Conservation (phyloP, 2,888 invertebrate species). For the Acanthococcus lagerstroemiae region DNA sequence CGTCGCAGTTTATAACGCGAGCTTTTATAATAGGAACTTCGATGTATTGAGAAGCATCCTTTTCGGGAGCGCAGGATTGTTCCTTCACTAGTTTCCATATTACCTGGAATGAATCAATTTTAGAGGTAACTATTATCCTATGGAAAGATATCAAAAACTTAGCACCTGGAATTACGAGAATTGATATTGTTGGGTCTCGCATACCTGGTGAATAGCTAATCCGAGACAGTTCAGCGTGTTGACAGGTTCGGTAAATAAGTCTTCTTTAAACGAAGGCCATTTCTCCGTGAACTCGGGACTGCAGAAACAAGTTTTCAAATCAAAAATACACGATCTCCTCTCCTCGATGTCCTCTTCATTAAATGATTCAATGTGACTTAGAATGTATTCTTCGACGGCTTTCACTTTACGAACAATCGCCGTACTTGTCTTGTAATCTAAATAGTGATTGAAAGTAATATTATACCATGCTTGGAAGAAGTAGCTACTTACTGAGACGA, state of each 20-base stretch:
- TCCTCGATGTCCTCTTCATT: conserved; percentile 51
- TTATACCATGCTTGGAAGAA: too few relatives aligned
- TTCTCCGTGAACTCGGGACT: conserved; percentile 49
- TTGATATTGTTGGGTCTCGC: conserved; percentile 1
- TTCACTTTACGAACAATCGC: conserved; percentile 46
- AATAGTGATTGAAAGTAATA: too few relatives aligned
- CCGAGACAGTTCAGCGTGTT: conserved; percentile 59
- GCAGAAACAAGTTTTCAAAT: conserved; percentile 47
- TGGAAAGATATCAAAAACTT: too few relatives aligned
- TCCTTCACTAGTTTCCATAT: conserved; percentile 15
- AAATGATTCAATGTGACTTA: conserved; percentile 45
- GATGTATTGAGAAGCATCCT: conserved; percentile 28
- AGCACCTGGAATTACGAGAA: background rate
- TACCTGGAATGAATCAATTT: background rate
- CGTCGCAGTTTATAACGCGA: conserved; percentile 54
- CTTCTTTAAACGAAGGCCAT: conserved; percentile 56
- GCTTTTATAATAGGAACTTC: conserved; percentile 47
- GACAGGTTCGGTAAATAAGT: conserved; percentile 58
- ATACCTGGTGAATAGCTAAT: conserved; percentile 67
- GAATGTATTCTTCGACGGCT: conserved; percentile 49
- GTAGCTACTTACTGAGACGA: too few relatives aligned
- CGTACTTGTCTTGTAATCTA: conserved; percentile 46
- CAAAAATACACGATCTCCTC: conserved; percentile 49
- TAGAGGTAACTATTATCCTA: background rate
- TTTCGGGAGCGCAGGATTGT: background rate